Base-by-base conservation (phyloP, 2,888 invertebrate genomes). In the Fragum whitleyi region DNA sequence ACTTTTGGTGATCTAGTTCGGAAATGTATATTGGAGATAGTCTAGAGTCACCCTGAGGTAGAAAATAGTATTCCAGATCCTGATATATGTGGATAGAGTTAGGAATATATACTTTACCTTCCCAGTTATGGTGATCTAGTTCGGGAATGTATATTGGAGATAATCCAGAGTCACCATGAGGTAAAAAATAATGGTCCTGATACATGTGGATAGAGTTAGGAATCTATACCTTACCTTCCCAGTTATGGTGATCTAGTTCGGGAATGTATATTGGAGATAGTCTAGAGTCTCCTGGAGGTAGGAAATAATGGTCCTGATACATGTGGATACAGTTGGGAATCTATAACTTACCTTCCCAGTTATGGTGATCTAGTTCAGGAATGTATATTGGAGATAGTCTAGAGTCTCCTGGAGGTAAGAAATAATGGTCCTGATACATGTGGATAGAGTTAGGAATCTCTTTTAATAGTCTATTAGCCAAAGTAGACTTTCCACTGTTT, bases 401-500 rank as follows among this genome's bases (percentile, higher is more conserved):
- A 14, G 86, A 69, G 78, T 88, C 87, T 47, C 80, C 86, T 29
- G 86, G 86, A 9, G 72, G 69, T 74, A 87, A 57, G 70, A 88
- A 92, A 75, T 91, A 92, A 21, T 74, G 21, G 73, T 92, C 92
- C 75, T 92, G 92, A 69, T 86, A 83, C 16, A 92, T 83, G 2
- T 74, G 72, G 21, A 76, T 42, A 23, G 87, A 81, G n/a, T 81
- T 81, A 0, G 88, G 87, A 51, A 91, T 79, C 29, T 83, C 36
- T 42, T 85, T 73, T 9, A 81, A 23, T 39, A 92, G 82, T 72
- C 77, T 85, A 19, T 81, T 32, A 26, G 88, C 83, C 6, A 91
- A 57, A 16, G 89, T 86, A n/a, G 92, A 87, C 61, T 92, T 92
- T 14, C 92, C 92, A 84, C 92, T 90, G 81, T 92, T 92, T 23